Evolutionary conservation across 2,888 invertebrate species (phyloP), one percentile per base, ranked within the genome.

Genomic region (Sesia apiformis): DNA sequence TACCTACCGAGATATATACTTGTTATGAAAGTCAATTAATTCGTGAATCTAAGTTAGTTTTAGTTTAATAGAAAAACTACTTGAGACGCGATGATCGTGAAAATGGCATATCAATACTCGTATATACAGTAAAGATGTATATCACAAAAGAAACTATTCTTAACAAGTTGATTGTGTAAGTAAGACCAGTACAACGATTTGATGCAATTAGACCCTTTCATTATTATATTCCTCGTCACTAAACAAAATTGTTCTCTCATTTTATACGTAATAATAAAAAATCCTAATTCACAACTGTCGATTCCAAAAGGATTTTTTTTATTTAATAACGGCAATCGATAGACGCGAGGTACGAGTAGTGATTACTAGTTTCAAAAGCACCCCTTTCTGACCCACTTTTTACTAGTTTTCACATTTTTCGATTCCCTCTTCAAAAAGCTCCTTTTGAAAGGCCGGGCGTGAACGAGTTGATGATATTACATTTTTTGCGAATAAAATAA

Each of bases 401-500:
- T 87, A 84, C 82, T 77, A 76, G 79, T 82, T 88, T 85, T 86
- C 82, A 84, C 78, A 82, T 83, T 82, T 86, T 82, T 79, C 72
- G 69, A 68, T 77, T 82, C 84, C 81, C 87, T 84, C 83, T 84
- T 81, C 80, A 81, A 84, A 80, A 75, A 76, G 78, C 71, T 82
- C 83, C 83, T 80, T 82, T 89, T 86, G 81, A 89, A 89, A 84
- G 69, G 64, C 83, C 89, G 88, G 89, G 89, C 89, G 89, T 89
- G 89, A 89, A 89, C 89, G 89, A 89, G 89, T 89, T 89, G 89
- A 89, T 89, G 88, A 89, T 89, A 89, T 89, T 89, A 89, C 83
- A 78, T 84, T 88, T 89, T 84, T 86, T 84, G 67, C 70, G 67
- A 69, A 81, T 78, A 79, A 84, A 82, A 77, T 70, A 76, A 81